phyloP scores from a whole-genome alignment of 2,797 vertebrate genomes.

The Poecilia picta region DNA sequence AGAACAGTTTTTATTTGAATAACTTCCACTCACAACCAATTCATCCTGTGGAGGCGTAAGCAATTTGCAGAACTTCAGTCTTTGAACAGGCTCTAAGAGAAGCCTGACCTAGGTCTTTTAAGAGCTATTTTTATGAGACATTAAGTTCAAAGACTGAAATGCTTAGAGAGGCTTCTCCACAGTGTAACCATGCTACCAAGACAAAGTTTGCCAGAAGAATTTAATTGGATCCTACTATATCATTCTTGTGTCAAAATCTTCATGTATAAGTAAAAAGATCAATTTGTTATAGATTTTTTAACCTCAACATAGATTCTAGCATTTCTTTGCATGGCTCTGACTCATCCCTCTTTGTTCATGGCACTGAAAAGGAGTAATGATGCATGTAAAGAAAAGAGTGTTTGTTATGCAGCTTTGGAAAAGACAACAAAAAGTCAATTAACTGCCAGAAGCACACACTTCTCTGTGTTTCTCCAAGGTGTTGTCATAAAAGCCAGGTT shows the following conservation, averaged over 20 bases:
- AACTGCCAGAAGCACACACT: conserved; percentile 10
- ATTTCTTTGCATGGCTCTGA: conserved; percentile 20
- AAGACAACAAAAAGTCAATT: conserved; percentile 40
- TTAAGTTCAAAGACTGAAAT: neutral
- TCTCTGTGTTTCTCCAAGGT: conserved; percentile 2
- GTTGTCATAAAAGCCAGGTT: neutral
- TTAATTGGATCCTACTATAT: too few relatives aligned
- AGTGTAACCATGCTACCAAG: neutral
- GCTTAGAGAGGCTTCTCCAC: neutral
- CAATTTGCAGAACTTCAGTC: neutral
- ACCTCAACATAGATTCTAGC: neutral
- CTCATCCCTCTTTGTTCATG: conserved; percentile 37
- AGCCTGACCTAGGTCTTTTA: neutral
- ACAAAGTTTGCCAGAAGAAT: neutral
- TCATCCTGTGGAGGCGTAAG: neutral
- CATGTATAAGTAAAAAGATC: neutral
- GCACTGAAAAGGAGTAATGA: conserved; percentile 24
- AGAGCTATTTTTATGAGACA: neutral
- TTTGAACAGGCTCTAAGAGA: neutral
- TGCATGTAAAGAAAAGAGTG: conserved; percentile 34
- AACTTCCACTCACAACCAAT: neutral
- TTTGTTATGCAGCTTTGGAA: conserved; percentile 33
- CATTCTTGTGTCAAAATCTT: neutral
- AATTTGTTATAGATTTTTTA: neutral
- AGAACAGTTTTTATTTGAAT: neutral